Conservation (phyloP, 1,140 invertebrate genomes). For the Druon quercuslanigerum region DNA sequence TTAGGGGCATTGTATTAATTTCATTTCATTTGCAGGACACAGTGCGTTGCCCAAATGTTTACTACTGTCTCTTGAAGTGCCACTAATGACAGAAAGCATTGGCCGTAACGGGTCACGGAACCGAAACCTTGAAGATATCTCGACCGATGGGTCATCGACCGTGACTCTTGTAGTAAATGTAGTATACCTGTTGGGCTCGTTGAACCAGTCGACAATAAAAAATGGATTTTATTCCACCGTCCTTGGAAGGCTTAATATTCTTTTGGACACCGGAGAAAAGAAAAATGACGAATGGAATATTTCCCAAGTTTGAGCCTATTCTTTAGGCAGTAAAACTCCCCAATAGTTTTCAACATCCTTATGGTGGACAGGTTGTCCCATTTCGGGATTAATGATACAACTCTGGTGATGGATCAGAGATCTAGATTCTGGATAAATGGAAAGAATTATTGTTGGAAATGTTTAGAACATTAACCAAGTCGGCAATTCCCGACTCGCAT, state of each 20-base stretch:
- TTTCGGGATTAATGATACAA: too few species aligned
- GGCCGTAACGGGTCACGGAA: constrained; percentile 58
- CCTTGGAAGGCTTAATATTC: constrained; percentile 1
- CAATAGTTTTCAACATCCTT: too few species aligned
- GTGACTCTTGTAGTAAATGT: constrained; percentile 60
- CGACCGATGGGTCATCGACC: constrained; percentile 56
- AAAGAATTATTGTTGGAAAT: too few species aligned
- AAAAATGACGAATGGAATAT: background rate
- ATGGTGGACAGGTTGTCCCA: too few species aligned
- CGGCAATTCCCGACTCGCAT: too few species aligned
- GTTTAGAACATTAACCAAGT: too few species aligned
- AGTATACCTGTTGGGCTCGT: constrained; percentile 41
- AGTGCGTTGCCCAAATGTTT: constrained; percentile 31
- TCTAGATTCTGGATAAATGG: too few species aligned
- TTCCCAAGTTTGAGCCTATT: too few species aligned
- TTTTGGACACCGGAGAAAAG: background rate
- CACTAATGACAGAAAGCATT: constrained; percentile 49
- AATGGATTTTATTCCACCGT: background rate
- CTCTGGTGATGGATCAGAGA: too few species aligned
- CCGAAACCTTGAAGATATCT: constrained; percentile 57
- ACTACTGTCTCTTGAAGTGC: constrained; percentile 31
- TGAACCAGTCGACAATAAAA: constrained; percentile 10
- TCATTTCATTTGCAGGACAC: too few species aligned
- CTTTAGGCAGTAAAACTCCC: too few species aligned
- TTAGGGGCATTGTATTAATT: too few species aligned